These are phyloP conservation scores for Todiramphus saurophagus DNA, from an alignment of 2,113 vertebrate species.

Conservation along the genomic window DNA sequence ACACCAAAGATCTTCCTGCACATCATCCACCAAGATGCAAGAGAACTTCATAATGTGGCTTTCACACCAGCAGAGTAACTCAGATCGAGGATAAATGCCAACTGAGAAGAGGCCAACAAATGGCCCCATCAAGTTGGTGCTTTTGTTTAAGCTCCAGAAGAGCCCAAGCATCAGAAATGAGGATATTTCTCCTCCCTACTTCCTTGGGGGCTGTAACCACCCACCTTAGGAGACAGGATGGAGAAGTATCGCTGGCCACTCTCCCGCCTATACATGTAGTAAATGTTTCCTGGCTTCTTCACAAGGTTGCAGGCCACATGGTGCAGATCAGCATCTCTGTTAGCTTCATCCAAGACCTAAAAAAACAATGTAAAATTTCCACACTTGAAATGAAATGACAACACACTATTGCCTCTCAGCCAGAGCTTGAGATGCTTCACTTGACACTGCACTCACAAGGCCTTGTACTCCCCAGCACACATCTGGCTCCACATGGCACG, in stretches of 20 bases:
- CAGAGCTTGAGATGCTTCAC: background rate
- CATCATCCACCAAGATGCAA: background rate
- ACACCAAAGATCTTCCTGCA: background rate
- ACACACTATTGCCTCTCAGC: background rate
- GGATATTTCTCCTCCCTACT: background rate
- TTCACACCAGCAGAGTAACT: background rate
- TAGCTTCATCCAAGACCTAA: slow-evolving; percentile 93
- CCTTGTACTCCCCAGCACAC: rapidly evolving
- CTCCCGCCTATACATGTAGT: slow-evolving; percentile 88
- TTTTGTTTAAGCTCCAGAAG: background rate
- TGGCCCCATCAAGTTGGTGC: background rate
- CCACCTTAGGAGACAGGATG: slow-evolving; percentile 91
- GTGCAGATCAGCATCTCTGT: slow-evolving; percentile 89
- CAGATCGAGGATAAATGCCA: background rate
- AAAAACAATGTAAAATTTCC: background rate
- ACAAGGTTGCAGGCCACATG: slow-evolving; percentile 93
- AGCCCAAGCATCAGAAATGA: background rate
- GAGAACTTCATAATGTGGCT: background rate
- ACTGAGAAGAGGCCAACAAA: background rate
- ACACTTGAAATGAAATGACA: background rate
- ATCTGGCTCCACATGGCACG: rapidly evolving
- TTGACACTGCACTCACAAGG: rapidly evolving
- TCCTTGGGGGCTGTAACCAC: background rate
- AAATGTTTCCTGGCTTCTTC: slow-evolving; percentile 92
- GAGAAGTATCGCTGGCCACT: slow-evolving; percentile 95